These are phyloP conservation scores for Nesometra sesokonis DNA, from an alignment of 35 echinoderm and acorn worm species.

Conservation along the genomic window DNA sequence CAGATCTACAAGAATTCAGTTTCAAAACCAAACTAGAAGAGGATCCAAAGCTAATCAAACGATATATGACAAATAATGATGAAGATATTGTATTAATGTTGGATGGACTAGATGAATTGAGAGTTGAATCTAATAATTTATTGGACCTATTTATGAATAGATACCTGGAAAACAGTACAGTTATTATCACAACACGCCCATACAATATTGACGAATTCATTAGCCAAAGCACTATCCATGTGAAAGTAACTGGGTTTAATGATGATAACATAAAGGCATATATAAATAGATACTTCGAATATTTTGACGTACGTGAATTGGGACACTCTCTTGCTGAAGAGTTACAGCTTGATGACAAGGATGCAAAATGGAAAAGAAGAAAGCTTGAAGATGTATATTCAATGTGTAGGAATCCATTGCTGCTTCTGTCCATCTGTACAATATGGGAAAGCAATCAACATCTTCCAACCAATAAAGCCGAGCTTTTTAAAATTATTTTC, in stretches of 20 bases:
- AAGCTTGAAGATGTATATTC: background rate
- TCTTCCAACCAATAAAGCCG: background rate
- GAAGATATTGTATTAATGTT: background rate
- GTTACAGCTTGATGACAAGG: background rate
- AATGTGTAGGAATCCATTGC: background rate
- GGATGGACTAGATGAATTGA: background rate
- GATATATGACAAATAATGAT: background rate
- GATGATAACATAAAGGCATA: background rate
- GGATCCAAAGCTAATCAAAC: background rate
- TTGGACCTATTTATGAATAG: background rate
- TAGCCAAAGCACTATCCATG: background rate
- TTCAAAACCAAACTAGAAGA: background rate
- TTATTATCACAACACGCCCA: background rate
- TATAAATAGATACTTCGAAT: background rate
- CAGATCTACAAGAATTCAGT: background rate
- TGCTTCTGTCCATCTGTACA: background rate
- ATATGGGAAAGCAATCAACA: background rate
- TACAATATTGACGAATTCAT: background rate
- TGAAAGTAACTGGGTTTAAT: background rate
- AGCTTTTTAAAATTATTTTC: background rate
- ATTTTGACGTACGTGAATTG: background rate
- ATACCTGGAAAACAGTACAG: background rate
- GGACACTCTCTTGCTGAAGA: background rate
- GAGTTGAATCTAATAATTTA: background rate
- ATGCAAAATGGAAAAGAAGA: background rate